Evolutionary conservation across 2,113 vertebrate genomes (phyloP).

Genomic region (Melanerpes aurifrons): DNA sequence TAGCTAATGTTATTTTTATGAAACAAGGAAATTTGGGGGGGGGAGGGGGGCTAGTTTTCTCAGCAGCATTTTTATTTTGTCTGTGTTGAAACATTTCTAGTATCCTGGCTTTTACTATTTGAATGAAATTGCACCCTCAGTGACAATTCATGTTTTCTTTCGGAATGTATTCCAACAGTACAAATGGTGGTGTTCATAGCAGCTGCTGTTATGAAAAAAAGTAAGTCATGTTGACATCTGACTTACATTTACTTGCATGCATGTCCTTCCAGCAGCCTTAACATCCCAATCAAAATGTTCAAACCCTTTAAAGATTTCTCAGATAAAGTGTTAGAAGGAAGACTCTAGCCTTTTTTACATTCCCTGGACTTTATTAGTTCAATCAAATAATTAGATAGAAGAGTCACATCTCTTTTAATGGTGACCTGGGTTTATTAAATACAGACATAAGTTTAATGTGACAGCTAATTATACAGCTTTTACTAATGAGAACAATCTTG

Average conservation of each 20-base stretch:
- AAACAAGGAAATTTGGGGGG: accelerated
- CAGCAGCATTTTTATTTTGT: not conserved
- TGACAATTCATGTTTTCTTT: not conserved
- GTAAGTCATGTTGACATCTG: not conserved
- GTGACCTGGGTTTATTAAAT: conserved; percentile 18
- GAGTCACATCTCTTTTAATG: not conserved
- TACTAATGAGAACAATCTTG: conserved; percentile 23
- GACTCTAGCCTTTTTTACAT: not conserved
- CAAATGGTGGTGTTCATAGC: not conserved
- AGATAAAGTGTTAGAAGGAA: not conserved
- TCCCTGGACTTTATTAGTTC: not conserved
- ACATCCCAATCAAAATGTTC: not conserved
- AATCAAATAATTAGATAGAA: conserved; percentile 32
- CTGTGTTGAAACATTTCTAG: not conserved
- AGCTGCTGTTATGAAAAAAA: not conserved
- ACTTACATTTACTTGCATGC: not conserved
- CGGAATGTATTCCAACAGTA: not conserved
- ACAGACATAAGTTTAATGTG: conserved; percentile 33
- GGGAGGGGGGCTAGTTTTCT: not conserved
- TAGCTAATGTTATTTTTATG: not conserved
- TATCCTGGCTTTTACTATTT: not conserved
- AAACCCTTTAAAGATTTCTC: not conserved
- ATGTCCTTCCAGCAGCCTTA: not conserved
- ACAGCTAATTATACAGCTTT: conserved; percentile 48
- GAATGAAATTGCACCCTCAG: not conserved